Evolutionary conservation across 1,140 invertebrate genomes (phyloP).

Genomic region (Thaumatotibia leucotreta): DNA sequence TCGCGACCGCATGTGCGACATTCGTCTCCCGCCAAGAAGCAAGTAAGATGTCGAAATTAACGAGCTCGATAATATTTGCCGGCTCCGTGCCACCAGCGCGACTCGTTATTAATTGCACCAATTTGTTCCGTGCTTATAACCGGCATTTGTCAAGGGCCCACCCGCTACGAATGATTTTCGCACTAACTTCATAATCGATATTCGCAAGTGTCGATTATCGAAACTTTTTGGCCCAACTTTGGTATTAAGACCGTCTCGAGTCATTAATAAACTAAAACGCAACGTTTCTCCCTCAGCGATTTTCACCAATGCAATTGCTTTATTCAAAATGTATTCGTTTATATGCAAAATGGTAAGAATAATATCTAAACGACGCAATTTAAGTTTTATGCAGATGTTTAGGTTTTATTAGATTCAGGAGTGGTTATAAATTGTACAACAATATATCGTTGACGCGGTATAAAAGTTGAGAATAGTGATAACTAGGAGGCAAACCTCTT

Average conservation of each 20-base stretch:
- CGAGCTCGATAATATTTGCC: slow-evolving; percentile 75
- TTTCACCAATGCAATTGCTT: slow-evolving; percentile 6
- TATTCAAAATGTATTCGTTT: neutral
- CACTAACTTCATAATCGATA: slow-evolving; percentile 71
- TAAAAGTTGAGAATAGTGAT: slow-evolving; percentile 70
- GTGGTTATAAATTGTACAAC: neutral
- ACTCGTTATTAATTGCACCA: slow-evolving; percentile 70
- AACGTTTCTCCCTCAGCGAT: slow-evolving; percentile 27
- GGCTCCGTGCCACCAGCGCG: slow-evolving; percentile 60
- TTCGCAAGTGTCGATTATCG: slow-evolving; percentile 52
- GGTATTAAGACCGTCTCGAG: slow-evolving; percentile 35
- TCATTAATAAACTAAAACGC: slow-evolving; percentile 45
- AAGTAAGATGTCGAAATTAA: slow-evolving; percentile 72
- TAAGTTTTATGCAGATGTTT: neutral
- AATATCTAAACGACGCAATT: neutral
- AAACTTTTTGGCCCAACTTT: slow-evolving; percentile 38
- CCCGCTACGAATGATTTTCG: slow-evolving; percentile 63
- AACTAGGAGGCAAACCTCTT: slow-evolving; percentile 67
- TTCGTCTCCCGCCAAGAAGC: slow-evolving; percentile 40
- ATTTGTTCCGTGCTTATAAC: slow-evolving; percentile 74
- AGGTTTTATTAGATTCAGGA: neutral
- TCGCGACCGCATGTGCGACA: slow-evolving; percentile 28
- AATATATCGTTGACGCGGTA: slow-evolving; percentile 24
- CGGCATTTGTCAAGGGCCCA: slow-evolving; percentile 69
- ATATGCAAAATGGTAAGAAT: neutral